Base-by-base conservation (phyloP, 2,888 invertebrate genomes). In the Stegophylla sp. region DNA sequence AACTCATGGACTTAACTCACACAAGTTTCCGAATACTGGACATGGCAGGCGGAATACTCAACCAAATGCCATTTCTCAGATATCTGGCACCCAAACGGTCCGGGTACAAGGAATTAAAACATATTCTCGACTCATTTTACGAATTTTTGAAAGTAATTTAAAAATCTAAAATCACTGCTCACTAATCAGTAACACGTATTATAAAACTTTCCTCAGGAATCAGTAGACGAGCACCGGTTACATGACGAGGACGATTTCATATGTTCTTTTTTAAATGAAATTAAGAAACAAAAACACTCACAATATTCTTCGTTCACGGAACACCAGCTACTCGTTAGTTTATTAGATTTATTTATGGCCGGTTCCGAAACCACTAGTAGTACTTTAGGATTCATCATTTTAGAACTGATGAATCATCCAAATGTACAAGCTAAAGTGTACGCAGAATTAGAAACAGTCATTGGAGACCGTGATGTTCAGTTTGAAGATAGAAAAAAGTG, bases 281-380 rank as follows among this genome's bases (percentile, higher is more conserved):
- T 91, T 85, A 84, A 87, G 9, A 81, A 79, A n/a, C 84, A 86
- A 1, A 86, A 87, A 77, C 85, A 86, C 10, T 26, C 53, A 12
- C 17, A 41, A 0, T 34, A 4, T 0, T 66, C 64, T 0, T 66
- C 64, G 43, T 64, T 81, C 84, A 82, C 83, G 87, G 88, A 87
- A 3, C 85, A 87, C 82, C 87, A 87, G 83, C 84, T 88, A 51
- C 72, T 88, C 34, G 84, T 87, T 4, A 79, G 91, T 1, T 91
- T 91, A 84, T 85, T 91, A 84, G 92, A 92, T 84, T 86, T 92
- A 81, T 89, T 92, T 34, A 89, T 92, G 87, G 92, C 91, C 4
- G 92, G 92, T 0, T 89, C 90, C 74, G 92, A 92, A 86, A 92
- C 92, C 0, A 92, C 91, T 0, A 90, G 90, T 83, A 91, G 91